Percentiles rank a stretch among this genome's conserved stretches.
Evolutionary conservation across 2,888 invertebrate genomes (phyloP).

Genomic region (Ectemnius continuus): DNA sequence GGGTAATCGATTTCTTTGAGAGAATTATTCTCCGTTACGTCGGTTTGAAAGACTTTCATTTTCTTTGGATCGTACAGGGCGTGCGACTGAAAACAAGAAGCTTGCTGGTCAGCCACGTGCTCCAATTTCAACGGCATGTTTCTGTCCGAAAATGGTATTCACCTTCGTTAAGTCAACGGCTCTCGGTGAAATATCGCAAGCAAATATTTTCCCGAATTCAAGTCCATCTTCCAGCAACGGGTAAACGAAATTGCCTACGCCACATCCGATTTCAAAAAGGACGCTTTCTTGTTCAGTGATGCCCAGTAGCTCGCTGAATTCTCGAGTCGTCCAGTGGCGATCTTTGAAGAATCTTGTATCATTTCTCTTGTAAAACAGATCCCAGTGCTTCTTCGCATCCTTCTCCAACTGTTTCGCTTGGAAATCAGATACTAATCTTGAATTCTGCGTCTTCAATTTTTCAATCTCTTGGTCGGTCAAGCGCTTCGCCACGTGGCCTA

Average conservation of each 20-base stretch:
- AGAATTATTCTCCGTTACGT: slow-evolving; percentile 87
- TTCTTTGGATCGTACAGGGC: slow-evolving; percentile 82
- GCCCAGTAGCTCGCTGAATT: slow-evolving; percentile 90
- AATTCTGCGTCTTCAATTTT: slow-evolving; percentile 85
- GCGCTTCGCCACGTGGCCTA: slow-evolving; percentile 78
- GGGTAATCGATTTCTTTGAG: slow-evolving; percentile 79
- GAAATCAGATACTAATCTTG: slow-evolving; percentile 84
- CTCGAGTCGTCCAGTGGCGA: slow-evolving; percentile 97
- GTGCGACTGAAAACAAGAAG: slow-evolving; percentile 68
- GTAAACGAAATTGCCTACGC: slow-evolving; percentile 97
- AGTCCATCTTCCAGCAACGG: slow-evolving; percentile 91
- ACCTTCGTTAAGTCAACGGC: slow-evolving; percentile 92
- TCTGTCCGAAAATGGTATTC: slow-evolving; percentile 65
- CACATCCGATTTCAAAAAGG: slow-evolving; percentile 94
- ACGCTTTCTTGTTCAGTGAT: slow-evolving; percentile 76
- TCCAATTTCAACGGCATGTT: neutral
- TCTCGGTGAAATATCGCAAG: slow-evolving; percentile 95
- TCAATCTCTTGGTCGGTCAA: slow-evolving; percentile 82
- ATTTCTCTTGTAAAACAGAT: slow-evolving; percentile 97
- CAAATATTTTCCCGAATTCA: slow-evolving; percentile 83
- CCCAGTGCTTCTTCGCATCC: slow-evolving; percentile 95
- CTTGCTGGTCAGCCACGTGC: slow-evolving; percentile 13
- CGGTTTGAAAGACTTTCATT: slow-evolving; percentile 90
- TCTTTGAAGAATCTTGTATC: slow-evolving; percentile 96
- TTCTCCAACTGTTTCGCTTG: slow-evolving; percentile 88